Evolutionary conservation across 2,797 vertebrate genomes (phyloP), one percentile per base, ranked within the genome.

Genomic region (Parambassis ranga): DNA sequence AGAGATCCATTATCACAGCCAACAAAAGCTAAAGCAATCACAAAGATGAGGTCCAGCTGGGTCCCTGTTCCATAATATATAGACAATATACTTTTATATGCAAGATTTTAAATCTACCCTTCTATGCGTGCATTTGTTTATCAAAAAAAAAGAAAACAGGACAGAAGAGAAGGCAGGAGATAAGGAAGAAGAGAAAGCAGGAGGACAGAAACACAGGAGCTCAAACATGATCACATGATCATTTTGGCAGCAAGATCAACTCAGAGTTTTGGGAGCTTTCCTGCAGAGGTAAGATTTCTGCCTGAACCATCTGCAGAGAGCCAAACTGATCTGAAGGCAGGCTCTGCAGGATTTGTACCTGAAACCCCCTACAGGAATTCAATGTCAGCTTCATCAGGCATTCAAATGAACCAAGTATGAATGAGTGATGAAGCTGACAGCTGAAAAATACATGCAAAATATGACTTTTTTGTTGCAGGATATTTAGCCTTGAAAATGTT

Each of bases 181-280:
- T n/a, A n/a, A n/a, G n/a, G n/a, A 41, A 62, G 58, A 70, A 66
- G 55, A 64, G 77, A 77, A 70, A 72, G n/a, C 57, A 20, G 66
- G 52, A 66, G 31, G 27, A 83, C 35, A 65, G 56, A 57, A 64
- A 71, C 61, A 32, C 32, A n/a, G n/a, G n/a, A n/a, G n/a, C n/a
- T n/a, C n/a, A n/a, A n/a, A n/a, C n/a, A n/a, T n/a, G n/a, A n/a
- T n/a, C n/a, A n/a, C n/a, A n/a, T n/a, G 27, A 67, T 55, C 11
- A 16, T 51, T 50, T 74, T 65, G 70, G 79, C 69, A 73, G 22
- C 32, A 13, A 47, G 2, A 10, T 50, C 49, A 56, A 49, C 70
- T 55, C 47, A n/a, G 52, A 71, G 57, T 53, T 68, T 57, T 47
- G 32, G 61, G 51, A 46, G 71, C 14, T 51, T 55, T 76, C 46